phyloP scores from a whole-genome alignment of 2,888 invertebrate species.

The Parnassius apollo region DNA sequence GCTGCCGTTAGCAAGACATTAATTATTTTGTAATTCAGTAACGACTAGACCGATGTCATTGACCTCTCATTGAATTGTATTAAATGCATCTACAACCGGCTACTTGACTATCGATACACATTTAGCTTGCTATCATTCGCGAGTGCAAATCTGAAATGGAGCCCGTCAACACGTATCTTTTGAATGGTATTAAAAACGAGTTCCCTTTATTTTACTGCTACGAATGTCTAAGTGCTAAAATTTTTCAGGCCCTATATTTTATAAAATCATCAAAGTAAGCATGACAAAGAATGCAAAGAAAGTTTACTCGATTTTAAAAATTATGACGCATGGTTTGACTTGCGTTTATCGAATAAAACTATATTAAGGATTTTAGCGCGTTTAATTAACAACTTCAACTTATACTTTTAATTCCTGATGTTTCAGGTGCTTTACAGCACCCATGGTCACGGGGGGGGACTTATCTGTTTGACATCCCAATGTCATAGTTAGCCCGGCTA shows the following conservation, averaged over 20 bases:
- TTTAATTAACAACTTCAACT: too few species aligned
- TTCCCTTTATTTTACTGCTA: slow-evolving; percentile 10
- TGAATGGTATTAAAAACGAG: slow-evolving; percentile 10
- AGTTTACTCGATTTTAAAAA: too few species aligned
- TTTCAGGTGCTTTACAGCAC: too few species aligned
- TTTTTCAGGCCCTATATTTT: background rate
- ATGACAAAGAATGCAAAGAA: too few species aligned
- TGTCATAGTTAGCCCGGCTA: too few species aligned
- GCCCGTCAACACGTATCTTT: slow-evolving; percentile 20
- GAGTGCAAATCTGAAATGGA: slow-evolving; percentile 20
- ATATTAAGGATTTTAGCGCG: too few species aligned
- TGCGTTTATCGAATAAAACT: too few species aligned
- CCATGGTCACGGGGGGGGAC: too few species aligned
- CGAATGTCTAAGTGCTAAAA: background rate
- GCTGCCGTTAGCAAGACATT: slow-evolving; percentile 1
- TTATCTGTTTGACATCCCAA: too few species aligned
- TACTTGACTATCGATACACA: slow-evolving; percentile 20
- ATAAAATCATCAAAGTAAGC: too few species aligned
- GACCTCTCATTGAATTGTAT: slow-evolving; percentile 28
- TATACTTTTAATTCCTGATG: too few species aligned
- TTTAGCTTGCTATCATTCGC: slow-evolving; percentile 23
- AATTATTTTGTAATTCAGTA: background rate
- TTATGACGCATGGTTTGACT: too few species aligned
- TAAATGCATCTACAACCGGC: slow-evolving; percentile 23
- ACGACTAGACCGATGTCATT: slow-evolving; percentile 19